These are phyloP conservation scores for Tetrax tetrax DNA, from an alignment of 2,113 vertebrate species.

Conservation along the genomic window DNA sequence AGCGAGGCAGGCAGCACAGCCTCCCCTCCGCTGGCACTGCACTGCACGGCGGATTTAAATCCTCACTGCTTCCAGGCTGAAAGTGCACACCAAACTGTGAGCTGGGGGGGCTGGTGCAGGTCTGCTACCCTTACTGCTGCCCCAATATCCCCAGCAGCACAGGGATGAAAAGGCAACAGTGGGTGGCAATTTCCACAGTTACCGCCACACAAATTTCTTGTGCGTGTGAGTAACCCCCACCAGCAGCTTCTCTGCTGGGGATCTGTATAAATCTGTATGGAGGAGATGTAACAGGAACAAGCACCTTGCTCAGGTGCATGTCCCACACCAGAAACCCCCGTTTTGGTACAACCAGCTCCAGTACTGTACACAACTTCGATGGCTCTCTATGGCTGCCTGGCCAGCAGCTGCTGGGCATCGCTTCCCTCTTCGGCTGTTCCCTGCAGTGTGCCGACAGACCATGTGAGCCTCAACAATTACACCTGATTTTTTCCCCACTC, in stretches of 20 bases:
- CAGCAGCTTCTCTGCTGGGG: neutral
- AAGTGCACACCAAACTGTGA: neutral
- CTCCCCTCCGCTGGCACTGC: neutral
- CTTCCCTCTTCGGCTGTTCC: neutral
- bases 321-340: neutral
- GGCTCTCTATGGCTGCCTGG: neutral
- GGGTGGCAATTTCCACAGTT: neutral
- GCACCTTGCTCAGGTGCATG: neutral
- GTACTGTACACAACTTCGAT: fast-evolving
- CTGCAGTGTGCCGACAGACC: neutral
- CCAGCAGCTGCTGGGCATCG: neutral
- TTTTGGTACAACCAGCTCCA: neutral
- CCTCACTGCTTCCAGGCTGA: neutral
- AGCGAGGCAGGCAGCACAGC: neutral
- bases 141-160: neutral
- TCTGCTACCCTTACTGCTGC: neutral
- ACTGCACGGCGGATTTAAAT: neutral
- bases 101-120: neutral
- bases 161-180: neutral
- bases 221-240: neutral
- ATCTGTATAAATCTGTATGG: fast-evolving
- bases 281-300: neutral
- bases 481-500: neutral
- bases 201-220: neutral
- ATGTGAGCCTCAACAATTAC: neutral